Percentiles rank a stretch among this genome's conserved stretches.
Conservation (phyloP, 2,113 vertebrate species). For the Urocynchramus pylzowi region DNA sequence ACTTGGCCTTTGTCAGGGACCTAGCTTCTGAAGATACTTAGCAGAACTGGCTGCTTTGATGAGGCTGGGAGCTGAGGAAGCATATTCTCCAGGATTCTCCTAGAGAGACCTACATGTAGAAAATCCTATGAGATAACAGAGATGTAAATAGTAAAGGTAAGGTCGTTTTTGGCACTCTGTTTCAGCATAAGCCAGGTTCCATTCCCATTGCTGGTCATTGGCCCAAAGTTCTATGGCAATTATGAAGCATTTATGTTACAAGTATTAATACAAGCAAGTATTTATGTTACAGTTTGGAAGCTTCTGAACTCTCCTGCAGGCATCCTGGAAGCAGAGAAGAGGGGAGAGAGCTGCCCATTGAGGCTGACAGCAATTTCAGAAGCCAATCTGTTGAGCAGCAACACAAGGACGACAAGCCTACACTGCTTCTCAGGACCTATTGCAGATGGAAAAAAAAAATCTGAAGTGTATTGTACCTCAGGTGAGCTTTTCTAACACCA, state of each 20-base stretch:
- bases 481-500: neutral
- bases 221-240: neutral
- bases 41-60: neutral
- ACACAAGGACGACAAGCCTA: neutral
- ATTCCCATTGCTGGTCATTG: neutral
- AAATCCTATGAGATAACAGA: neutral
- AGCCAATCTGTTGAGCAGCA: neutral
- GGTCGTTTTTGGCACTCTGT: neutral
- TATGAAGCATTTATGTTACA: neutral
- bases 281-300: neutral
- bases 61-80: neutral
- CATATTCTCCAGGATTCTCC: neutral
- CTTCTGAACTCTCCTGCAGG: neutral
- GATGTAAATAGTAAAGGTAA: neutral
- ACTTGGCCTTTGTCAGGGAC: neutral
- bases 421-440: neutral
- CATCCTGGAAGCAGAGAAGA: neutral
- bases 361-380: neutral
- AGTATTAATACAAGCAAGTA: neutral
- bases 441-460: neutral
- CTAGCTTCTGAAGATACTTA: neutral
- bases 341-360: accelerated
- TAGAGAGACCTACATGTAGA: neutral
- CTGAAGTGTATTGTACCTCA: neutral
- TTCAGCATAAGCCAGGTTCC: neutral